Evolutionary conservation across 2,888 invertebrate genomes (phyloP).

Genomic region (Xestia c-nigrum): DNA sequence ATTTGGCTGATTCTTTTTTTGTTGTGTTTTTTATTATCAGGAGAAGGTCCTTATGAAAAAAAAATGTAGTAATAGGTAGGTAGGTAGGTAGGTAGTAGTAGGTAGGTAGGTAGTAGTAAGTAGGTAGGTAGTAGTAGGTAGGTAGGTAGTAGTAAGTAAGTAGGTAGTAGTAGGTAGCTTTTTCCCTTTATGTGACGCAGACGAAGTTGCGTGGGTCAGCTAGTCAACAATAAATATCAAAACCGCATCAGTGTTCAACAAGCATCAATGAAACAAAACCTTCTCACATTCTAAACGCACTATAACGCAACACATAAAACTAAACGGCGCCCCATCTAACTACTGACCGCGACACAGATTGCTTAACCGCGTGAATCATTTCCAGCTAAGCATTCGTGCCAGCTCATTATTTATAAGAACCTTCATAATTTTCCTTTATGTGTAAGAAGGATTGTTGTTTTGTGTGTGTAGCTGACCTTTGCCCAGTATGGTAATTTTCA

Average conservation of each 20-base stretch:
- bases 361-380: constrained; percentile 63
- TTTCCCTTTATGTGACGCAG: too few species aligned
- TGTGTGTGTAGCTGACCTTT: constrained; percentile 16
- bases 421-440: constrained; percentile 43
- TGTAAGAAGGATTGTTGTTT: constrained; percentile 14
- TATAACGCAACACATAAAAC: constrained; percentile 44
- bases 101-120: too few species aligned
- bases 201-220: too few species aligned
- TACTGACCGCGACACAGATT: constrained; percentile 58
- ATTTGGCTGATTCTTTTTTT: too few species aligned
- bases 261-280: background rate
- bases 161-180: too few species aligned
- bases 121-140: too few species aligned
- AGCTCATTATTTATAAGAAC: constrained; percentile 44
- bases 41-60: too few species aligned
- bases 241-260: background rate
- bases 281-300: constrained; percentile 32
- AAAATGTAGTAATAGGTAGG: too few species aligned
- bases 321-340: constrained; percentile 54
- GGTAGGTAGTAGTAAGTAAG: too few species aligned
- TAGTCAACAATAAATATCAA: too few species aligned
- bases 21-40: too few species aligned
- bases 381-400: constrained; percentile 38
- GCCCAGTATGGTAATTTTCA: background rate
- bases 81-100: too few species aligned